phyloP scores from a whole-genome alignment of 2,113 vertebrate species.

The Chrysemys picta region DNA sequence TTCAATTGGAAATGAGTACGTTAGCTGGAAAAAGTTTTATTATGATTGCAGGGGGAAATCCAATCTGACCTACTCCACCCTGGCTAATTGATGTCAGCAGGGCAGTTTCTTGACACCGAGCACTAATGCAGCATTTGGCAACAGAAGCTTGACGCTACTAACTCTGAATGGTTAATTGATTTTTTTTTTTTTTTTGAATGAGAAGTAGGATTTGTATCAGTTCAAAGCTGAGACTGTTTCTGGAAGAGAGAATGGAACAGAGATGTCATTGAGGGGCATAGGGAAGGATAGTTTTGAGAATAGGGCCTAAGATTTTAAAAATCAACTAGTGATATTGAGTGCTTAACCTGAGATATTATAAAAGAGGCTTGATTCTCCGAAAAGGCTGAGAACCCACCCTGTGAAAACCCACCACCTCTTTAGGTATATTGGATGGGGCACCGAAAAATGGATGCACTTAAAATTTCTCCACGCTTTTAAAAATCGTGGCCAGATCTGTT shows the following conservation, averaged over 20 bases:
- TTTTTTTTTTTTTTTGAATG: neutral
- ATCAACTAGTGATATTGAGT: neutral
- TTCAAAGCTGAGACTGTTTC: neutral
- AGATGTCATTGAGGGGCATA: neutral
- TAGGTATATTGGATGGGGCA: neutral
- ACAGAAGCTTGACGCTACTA: neutral
- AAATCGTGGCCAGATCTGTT: neutral
- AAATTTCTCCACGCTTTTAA: neutral
- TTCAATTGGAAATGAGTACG: neutral
- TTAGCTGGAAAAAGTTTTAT: neutral
- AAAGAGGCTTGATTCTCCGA: neutral
- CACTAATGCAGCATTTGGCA: neutral
- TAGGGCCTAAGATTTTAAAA: neutral
- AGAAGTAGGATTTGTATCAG: neutral
- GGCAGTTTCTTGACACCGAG: neutral
- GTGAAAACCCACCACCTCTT: neutral
- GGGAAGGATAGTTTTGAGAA: neutral
- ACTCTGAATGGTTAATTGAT: neutral
- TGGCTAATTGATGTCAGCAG: neutral
- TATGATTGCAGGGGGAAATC: neutral
- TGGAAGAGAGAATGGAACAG: neutral
- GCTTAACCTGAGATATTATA: neutral
- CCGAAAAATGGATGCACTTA: neutral
- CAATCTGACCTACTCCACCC: neutral
- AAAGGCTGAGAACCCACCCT: neutral